A percentile compares a stretch with the other conserved stretches of the same genome.
phyloP scores from a whole-genome alignment of 2,797 vertebrate genomes.

The Falco peregrinus region DNA sequence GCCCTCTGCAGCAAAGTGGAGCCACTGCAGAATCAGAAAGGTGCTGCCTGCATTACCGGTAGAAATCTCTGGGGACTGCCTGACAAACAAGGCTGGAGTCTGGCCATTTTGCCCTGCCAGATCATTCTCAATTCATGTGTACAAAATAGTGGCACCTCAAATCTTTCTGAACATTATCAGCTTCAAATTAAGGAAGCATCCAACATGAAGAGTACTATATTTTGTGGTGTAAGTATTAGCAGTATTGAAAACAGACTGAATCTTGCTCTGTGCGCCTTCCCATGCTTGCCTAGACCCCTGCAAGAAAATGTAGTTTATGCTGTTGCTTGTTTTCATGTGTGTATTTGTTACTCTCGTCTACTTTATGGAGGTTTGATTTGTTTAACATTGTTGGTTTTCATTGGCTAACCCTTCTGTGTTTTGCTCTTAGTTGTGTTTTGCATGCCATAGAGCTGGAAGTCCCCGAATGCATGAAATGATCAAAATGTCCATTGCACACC shows the following conservation, averaged over 20 bases:
- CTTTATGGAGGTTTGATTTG: background rate
- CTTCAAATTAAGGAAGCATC: background rate
- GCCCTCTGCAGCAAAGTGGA: background rate
- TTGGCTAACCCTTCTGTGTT: constrained; percentile 66
- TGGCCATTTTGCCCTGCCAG: background rate
- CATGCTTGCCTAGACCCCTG: constrained; percentile 14
- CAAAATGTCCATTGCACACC: constrained; percentile 68
- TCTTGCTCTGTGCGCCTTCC: background rate
- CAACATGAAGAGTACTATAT: background rate
- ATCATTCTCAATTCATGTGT: background rate
- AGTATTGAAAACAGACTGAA: background rate
- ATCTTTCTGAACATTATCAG: background rate
- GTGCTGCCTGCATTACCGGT: background rate
- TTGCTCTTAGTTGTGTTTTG: constrained; percentile 74
- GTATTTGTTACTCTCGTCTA: background rate
- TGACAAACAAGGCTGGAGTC: background rate
- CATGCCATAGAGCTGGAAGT: constrained; percentile 75
- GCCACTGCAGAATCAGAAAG: background rate
- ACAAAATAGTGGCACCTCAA: background rate
- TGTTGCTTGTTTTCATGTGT: background rate
- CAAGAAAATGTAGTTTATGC: background rate
- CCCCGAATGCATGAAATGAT: constrained; percentile 76
- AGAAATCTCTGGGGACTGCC: background rate
- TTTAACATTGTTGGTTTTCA: constrained; percentile 32
- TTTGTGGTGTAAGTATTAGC: background rate